These are phyloP conservation scores for Drosophila fungiperda DNA, from an alignment of 2,888 invertebrate species.

Conservation along the genomic window DNA sequence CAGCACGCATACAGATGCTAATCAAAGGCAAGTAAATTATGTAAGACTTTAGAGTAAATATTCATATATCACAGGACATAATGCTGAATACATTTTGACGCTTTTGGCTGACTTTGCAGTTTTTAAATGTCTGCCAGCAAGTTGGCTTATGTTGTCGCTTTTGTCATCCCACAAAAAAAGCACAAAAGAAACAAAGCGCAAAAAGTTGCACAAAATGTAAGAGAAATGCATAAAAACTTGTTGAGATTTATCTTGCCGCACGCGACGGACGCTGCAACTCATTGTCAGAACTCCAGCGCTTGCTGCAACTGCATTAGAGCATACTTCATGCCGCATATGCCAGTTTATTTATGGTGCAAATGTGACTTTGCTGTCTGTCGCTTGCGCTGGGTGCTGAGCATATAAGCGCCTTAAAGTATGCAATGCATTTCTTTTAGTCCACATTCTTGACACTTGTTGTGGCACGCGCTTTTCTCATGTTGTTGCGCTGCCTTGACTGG, in stretches of 20 bases:
- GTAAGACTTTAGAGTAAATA: conserved; percentile 14
- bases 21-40: conserved; percentile 45
- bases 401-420: conserved; percentile 77
- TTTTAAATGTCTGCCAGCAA: conserved; percentile 44
- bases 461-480: conserved; percentile 42
- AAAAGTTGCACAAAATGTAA: conserved; percentile 28
- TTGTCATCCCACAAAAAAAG: conserved; percentile 50
- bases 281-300: conserved; percentile 11
- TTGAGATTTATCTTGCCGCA: conserved; percentile 79
- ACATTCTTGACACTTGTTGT: conserved; percentile 70
- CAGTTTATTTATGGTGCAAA: conserved; percentile 74
- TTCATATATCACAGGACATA: conserved; percentile 16
- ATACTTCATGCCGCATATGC: conserved; percentile 70
- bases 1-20: conserved; percentile 23
- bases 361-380: conserved; percentile 44
- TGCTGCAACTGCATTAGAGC: conserved; percentile 38
- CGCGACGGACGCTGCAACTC: conserved; percentile 56
- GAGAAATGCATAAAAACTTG: conserved; percentile 74
- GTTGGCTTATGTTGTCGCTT: conserved; percentile 71
- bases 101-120: conserved; percentile 59
- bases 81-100: conserved; percentile 52
- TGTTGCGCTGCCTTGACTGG: conserved; percentile 26
- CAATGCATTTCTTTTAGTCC: conserved; percentile 50
- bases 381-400: conserved; percentile 40
- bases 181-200: conserved; percentile 1